Evolutionary conservation across 2,797 vertebrate genomes (phyloP).

Genomic region (Picus viridis): DNA sequence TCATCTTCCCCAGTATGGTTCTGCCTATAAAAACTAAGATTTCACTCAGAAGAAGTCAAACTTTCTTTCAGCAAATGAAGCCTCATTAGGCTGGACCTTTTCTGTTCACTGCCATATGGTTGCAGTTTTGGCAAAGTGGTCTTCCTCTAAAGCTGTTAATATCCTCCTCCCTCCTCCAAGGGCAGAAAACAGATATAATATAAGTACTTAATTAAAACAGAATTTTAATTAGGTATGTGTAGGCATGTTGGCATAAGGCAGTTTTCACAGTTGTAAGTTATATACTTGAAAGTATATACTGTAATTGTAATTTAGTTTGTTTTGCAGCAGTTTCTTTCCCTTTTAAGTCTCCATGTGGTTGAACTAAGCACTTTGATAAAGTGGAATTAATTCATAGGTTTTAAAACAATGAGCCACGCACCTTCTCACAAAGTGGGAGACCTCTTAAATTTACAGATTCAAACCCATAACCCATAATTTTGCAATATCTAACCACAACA

Average conservation of each 20-base stretch:
- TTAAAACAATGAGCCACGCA: neutral
- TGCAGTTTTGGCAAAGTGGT: slow-evolving; percentile 63
- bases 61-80: slow-evolving; percentile 19
- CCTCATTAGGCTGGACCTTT: neutral
- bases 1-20: neutral
- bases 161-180: slow-evolving; percentile 55
- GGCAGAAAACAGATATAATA: slow-evolving; percentile 62
- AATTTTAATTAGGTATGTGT: slow-evolving; percentile 68
- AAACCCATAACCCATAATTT: neutral
- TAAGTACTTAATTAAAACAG: slow-evolving; percentile 58
- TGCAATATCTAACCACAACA: neutral
- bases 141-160: slow-evolving; percentile 60
- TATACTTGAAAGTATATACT: slow-evolving; percentile 21
- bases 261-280: slow-evolving; percentile 9
- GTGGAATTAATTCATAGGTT: neutral
- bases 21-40: neutral
- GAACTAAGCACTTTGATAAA: neutral
- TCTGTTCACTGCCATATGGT: slow-evolving; percentile 54
- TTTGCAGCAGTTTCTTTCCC: slow-evolving; percentile 1
- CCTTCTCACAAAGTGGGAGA: neutral
- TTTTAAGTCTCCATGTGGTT: neutral
- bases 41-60: neutral
- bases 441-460: neutral
- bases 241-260: slow-evolving; percentile 58
- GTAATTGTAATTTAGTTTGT: slow-evolving; percentile 15